Evolutionary conservation across 2,797 vertebrate species (phyloP).

Genomic region (Pangasius krempfi): DNA sequence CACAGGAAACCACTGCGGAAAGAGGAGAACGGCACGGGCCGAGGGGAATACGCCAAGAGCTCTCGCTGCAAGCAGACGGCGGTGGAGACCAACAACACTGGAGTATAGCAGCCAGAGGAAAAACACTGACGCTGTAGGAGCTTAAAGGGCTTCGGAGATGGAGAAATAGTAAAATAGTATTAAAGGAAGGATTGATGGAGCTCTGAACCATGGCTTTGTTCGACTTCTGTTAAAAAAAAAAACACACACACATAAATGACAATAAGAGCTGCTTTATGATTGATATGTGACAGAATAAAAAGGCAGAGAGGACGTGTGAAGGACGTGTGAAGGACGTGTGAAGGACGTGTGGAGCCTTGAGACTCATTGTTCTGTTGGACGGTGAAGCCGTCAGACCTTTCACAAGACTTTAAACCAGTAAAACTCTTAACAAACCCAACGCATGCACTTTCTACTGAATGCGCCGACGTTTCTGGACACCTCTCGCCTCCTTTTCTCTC

Average conservation of each 20-base stretch:
- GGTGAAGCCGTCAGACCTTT: conserved; percentile 42
- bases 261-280: conserved; percentile 19
- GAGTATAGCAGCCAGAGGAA: conserved; percentile 67
- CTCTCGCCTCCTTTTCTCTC: conserved; percentile 25
- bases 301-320: not conserved
- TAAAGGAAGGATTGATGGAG: conserved; percentile 35
- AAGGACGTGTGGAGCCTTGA: conserved; percentile 54
- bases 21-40: conserved; percentile 82
- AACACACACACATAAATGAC: conserved; percentile 16
- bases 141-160: conserved; percentile 26
- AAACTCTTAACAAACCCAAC: conserved; percentile 62
- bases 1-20: conserved; percentile 86
- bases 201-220: conserved; percentile 40
- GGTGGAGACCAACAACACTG: conserved; percentile 76
- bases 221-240: not conserved
- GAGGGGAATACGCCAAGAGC: conserved; percentile 86
- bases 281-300: not conserved
- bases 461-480: conserved; percentile 48
- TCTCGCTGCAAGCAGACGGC: conserved; percentile 76
- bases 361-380: conserved; percentile 59
- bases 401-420: conserved; percentile 62
- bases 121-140: not conserved
- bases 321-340: not conserved
- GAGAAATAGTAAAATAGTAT: conserved; percentile 21
- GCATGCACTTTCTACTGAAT: conserved; percentile 71